Conservation (phyloP, 1,140 invertebrate genomes). For the Drosophila seguyi region DNA sequence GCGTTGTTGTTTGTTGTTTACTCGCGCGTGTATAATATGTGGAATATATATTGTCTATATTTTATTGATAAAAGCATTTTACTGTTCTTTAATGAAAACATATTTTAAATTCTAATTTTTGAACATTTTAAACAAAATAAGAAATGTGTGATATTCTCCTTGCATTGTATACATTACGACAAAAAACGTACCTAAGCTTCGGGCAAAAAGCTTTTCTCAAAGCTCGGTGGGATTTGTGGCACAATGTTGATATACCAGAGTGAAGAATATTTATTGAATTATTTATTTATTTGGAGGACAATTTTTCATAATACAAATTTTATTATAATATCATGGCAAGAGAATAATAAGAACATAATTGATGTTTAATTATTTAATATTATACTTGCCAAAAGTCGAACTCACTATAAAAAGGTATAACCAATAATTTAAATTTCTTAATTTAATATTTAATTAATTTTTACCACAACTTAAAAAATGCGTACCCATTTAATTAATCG, state of each 20-base stretch:
- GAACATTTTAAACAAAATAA: background rate
- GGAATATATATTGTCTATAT: rapidly evolving
- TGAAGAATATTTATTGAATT: background rate
- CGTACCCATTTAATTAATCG: background rate
- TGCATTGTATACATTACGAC: conserved; percentile 18
- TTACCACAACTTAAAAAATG: too few species aligned
- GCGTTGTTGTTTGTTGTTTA: conserved; percentile 17
- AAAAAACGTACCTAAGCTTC: conserved; percentile 17
- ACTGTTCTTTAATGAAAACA: background rate
- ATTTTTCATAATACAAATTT: background rate
- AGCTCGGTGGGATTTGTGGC: conserved; percentile 1
- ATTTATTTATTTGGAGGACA: background rate
- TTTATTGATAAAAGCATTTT: too few species aligned
- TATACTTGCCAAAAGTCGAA: background rate
- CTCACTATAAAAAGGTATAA: too few species aligned
- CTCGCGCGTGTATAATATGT: too few species aligned
- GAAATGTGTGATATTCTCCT: conserved; percentile 1
- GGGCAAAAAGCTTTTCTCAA: background rate
- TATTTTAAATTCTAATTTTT: too few species aligned
- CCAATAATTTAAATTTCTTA: background rate
- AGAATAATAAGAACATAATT: background rate
- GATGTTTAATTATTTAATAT: background rate
- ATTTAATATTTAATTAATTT: background rate
- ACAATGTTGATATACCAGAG: background rate
- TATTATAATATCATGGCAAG: background rate